Conservation (phyloP, 2,113 vertebrate species). For the Phyllopteryx taeniolatus region DNA sequence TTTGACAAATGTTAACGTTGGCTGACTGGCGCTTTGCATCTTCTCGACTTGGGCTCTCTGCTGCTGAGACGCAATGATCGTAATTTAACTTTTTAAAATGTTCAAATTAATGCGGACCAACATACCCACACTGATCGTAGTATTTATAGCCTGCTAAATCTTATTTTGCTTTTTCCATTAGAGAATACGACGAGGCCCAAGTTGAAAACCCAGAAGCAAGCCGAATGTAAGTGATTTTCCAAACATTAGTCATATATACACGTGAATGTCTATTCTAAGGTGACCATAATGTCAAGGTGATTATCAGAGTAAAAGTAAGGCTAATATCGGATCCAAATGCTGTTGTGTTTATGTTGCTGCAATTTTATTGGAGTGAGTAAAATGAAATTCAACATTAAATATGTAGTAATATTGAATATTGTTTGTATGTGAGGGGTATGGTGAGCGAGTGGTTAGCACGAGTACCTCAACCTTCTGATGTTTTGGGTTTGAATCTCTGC, state of each 20-base stretch:
- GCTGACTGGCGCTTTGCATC: not conserved
- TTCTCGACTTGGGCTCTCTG: not conserved
- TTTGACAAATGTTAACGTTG: not conserved
- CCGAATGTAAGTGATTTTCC: constrained; percentile 87
- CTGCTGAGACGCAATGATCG: not conserved
- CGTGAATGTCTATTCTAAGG: not conserved
- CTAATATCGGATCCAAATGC: not conserved
- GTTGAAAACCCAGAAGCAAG: constrained; percentile 96
- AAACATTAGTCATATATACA: not conserved
- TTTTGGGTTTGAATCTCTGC: too few species aligned
- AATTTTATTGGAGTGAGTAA: too few species aligned
- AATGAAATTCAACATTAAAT: too few species aligned
- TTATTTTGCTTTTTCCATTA: constrained; percentile 32
- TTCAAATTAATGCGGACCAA: not conserved
- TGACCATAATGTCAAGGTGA: not conserved
- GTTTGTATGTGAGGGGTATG: too few species aligned
- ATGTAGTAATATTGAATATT: too few species aligned
- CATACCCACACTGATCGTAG: not conserved
- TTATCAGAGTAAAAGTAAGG: not conserved
- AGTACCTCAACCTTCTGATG: not conserved
- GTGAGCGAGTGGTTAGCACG: not conserved
- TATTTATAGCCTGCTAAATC: not conserved
- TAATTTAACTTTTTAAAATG: not conserved
- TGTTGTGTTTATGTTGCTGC: too few species aligned
- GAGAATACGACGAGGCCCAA: constrained; percentile 85